Base-by-base conservation (phyloP, 2,797 vertebrate species). In the Epinephelus coioides region DNA sequence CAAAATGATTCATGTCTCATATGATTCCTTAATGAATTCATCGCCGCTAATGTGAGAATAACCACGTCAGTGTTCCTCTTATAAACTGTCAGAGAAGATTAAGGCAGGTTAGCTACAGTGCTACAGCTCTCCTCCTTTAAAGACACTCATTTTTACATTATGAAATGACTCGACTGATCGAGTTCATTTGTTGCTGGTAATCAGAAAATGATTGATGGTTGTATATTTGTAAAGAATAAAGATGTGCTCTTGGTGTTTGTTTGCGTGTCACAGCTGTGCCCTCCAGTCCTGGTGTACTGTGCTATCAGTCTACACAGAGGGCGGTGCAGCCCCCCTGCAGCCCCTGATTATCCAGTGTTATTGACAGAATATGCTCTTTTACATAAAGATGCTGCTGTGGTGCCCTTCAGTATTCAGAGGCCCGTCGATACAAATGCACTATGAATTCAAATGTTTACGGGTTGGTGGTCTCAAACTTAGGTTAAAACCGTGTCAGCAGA, bases 291-390 rank as follows among this genome's bases (percentile, higher is more conserved):
- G 51, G 18, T 74, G 49, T 40, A 62, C 61, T 46, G 54, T 76
- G 64, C 71, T 65, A 30, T 76, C 55, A 38, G 72, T 73, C 60
- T 13, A 17, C 46, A 34, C 53, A 78, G 21, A 60, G 70, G 67
- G 57, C 73, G 21, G 47, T 19, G n/a, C 62, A 46, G 67, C 50
- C 65, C 60, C 65, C 64, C 83, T 66, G 71, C 79, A 77, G 85
- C 70, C 69, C 78, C 64, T 71, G 69, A 84, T 86, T 86, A 80
- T 78, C 75, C 69, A 50, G 50, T 62, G 23, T 81, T 85, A 90
- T 81, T 86, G 85, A 85, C 78, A 84, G 69, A 85, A 73, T 59
- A 71, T 76, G 59, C 57, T 85, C 66, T 49, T 86, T 81, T 83
- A 73, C 81, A 84, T 87, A 61, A 84, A 83, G 67, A 80, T 63